Percentiles rank a stretch among this genome's conserved stretches.
Conservation (phyloP, 2,888 invertebrate species). For the Eugnorisma glareosa region DNA sequence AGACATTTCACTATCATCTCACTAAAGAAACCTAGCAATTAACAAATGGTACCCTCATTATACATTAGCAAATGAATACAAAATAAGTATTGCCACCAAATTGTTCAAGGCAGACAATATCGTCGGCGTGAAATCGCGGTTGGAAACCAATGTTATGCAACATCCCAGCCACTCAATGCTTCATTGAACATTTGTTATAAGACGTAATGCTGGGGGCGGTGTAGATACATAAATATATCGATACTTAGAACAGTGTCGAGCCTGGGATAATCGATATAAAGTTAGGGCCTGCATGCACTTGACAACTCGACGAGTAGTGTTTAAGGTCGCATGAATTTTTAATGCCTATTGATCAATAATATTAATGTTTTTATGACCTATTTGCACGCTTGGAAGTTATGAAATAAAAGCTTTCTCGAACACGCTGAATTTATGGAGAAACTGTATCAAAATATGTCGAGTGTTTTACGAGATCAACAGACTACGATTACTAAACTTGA, state of each 20-base stretch:
- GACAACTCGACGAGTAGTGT: background rate
- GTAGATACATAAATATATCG: conserved; percentile 35
- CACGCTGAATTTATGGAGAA: background rate
- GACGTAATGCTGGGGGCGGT: conserved; percentile 20
- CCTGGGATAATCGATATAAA: conserved; percentile 34
- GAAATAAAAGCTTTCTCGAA: background rate
- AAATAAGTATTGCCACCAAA: conserved; percentile 37
- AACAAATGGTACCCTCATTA: conserved; percentile 21
- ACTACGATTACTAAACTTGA: background rate
- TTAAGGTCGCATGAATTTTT: conserved; percentile 24
- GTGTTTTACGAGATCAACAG: background rate
- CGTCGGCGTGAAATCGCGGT: conserved; percentile 57
- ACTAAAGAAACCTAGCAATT: conserved; percentile 1
- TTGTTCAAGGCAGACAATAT: conserved; percentile 49
- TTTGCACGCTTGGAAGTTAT: background rate
- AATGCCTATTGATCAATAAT: conserved; percentile 14
- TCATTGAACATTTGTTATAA: conserved; percentile 52
- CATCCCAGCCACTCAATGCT: conserved; percentile 55
- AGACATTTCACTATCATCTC: background rate
- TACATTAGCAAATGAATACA: conserved; percentile 18
- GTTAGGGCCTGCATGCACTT: conserved; percentile 6
- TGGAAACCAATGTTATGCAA: conserved; percentile 58
- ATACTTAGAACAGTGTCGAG: conserved; percentile 2
- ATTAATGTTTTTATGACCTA: background rate
- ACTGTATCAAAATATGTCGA: conserved; percentile 10